Evolutionary conservation across 2,797 vertebrate species (phyloP).

Genomic region (Danio kyathit): DNA sequence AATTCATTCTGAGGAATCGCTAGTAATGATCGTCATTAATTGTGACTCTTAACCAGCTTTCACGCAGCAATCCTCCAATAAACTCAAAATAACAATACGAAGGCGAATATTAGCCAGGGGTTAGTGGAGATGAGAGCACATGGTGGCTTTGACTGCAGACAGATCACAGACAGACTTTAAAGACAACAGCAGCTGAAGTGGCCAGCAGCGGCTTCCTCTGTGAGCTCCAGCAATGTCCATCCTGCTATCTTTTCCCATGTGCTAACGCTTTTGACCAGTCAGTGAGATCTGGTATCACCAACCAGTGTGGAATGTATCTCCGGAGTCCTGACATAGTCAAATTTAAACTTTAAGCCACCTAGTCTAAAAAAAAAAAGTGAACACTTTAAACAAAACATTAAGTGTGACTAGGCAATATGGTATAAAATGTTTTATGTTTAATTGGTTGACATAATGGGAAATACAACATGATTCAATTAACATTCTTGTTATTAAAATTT

Average conservation of each 20-base stretch:
- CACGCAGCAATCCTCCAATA: slow-evolving; percentile 3
- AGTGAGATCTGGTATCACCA: slow-evolving; percentile 61
- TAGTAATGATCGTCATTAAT: slow-evolving; percentile 22
- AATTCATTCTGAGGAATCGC: background rate
- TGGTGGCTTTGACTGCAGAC: slow-evolving; percentile 37
- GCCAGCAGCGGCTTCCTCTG: slow-evolving; percentile 57
- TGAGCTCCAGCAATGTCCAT: slow-evolving; percentile 43
- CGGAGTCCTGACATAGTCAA: slow-evolving; percentile 66
- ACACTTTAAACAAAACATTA: no score
- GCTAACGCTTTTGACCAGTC: slow-evolving; percentile 69
- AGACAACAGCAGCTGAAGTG: slow-evolving; percentile 70
- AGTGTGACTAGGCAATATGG: no score
- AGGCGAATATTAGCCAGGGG: slow-evolving; percentile 47
- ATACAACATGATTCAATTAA: no score
- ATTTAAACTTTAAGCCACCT: slow-evolving; percentile 58
- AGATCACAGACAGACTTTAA: slow-evolving; percentile 59
- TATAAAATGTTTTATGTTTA: no score
- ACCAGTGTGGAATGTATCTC: slow-evolving; percentile 63
- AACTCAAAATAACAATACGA: slow-evolving; percentile 35
- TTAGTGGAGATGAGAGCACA: slow-evolving; percentile 42
- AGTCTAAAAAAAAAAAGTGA: no score
- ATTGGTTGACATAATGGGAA: no score
- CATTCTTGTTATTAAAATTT: no score
- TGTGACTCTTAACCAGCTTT: slow-evolving; percentile 17
- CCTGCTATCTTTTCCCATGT: slow-evolving; percentile 65